A percentile compares a stretch with the other conserved stretches of the same genome.
These are phyloP conservation scores for Actinia tenebrosa DNA, from an alignment of 64 coral and sea anemone genomes.

Conservation along the genomic window DNA sequence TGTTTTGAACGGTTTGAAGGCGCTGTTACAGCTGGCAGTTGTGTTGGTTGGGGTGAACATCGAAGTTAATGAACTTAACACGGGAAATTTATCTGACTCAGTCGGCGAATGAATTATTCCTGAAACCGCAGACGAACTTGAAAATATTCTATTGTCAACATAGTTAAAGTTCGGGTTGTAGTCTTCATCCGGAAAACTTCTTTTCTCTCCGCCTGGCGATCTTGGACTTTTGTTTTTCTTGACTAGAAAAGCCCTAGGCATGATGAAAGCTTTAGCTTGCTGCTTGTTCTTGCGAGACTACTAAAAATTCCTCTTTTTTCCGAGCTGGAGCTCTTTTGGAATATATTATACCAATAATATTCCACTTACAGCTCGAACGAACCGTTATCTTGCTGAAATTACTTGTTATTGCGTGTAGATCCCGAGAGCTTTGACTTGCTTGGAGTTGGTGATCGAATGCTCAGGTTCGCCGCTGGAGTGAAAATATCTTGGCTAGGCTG, in stretches of 20 bases:
- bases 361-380: conserved; percentile 17
- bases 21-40: conserved; percentile 32
- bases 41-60: conserved; percentile 55
- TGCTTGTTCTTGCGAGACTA: conserved; percentile 26
- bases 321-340: conserved; percentile 7
- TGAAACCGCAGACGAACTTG: conserved; percentile 80
- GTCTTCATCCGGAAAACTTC: conserved; percentile 60
- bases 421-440: background rate
- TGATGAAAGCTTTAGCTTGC: conserved; percentile 53
- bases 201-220: conserved; percentile 57
- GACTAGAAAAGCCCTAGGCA: conserved; percentile 98
- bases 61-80: conserved; percentile 90
- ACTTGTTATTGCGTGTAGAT: background rate
- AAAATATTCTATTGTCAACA: conserved; percentile 57
- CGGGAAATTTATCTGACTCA: conserved; percentile 64
- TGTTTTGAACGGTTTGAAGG: conserved; percentile 90
- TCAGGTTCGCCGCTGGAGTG: background rate
- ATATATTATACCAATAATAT: conserved; percentile 26
- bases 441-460: conserved; percentile 12
- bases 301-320: conserved; percentile 50
- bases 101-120: conserved; percentile 84
- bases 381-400: conserved; percentile 47
- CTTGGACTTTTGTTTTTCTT: conserved; percentile 82
- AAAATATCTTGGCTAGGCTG: conserved; percentile 38
- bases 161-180: conserved; percentile 32